Evolutionary conservation across 2,888 invertebrate species (phyloP), one percentile per base, ranked within the genome.

Genomic region (Pheosia tremula): DNA sequence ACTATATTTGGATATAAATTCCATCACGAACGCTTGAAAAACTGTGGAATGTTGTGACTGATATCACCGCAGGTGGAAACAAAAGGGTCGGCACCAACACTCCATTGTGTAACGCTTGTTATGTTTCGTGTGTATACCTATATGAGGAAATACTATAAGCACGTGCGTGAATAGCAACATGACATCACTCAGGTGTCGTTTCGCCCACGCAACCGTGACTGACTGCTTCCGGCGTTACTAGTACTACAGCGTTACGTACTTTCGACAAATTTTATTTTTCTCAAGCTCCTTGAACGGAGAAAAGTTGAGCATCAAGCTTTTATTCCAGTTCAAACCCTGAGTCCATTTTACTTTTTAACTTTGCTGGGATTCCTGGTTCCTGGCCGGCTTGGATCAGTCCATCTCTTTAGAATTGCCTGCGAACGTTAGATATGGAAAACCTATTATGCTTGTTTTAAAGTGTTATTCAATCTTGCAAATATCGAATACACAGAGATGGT

Each of bases 151-250:
- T 59, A 59, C 60, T 72, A 45, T 50, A 8, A 69, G 50, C 56
- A 45, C 55, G 49, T 37, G 58, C 57, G 58, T 66, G 55, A 47
- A 55, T 52, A 8, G 43, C 56, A 63, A 62, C 56, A 45, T 63
- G 65, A 74, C 59, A 56, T 71, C 61, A 71, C 50, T 56, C 60
- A 63, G 55, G 49, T 67, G 60, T 64, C 24, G 49, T 5, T 38
- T 50, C 53, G 45, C 57, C 52, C 37, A 57, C 59, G 10, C 39
- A 41, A 57, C 53, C 49, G 62, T 64, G 67, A 66, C 45, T 60
- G 63, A 71, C 61, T 57, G 49, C 10, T 66, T 64, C 49, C 61
- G 39, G 56, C 57, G 59, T 38, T 36, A 50, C 50, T 60, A 50
- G 24, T 50, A 50, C 50, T 37, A 53, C 52, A 53, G 53, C 10